Evolutionary conservation across 2,888 invertebrate genomes (phyloP).

Genomic region (Mimas tiliae): DNA sequence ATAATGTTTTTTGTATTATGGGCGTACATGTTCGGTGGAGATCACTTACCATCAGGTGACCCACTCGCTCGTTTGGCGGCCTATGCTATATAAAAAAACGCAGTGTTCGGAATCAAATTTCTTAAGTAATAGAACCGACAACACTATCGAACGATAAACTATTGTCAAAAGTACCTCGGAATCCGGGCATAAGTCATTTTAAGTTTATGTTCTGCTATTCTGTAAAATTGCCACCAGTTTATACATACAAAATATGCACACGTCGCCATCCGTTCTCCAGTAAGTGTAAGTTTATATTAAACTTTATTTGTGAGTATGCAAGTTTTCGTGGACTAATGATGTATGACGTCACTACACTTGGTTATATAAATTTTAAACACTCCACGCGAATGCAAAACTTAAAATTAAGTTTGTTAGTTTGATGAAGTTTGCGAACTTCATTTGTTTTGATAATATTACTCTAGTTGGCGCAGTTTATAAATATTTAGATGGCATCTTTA

Average conservation of each 20-base stretch:
- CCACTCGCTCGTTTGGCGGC: too few relatives aligned
- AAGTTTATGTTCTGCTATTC: not conserved
- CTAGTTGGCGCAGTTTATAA: constrained; percentile 35
- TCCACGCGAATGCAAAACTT: constrained; percentile 52
- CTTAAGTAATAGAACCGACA: too few relatives aligned
- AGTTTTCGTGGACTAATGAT: constrained; percentile 69
- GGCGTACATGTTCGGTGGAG: too few relatives aligned
- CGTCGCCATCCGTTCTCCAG: not conserved
- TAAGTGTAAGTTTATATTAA: constrained; percentile 2
- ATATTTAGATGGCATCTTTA: constrained; percentile 19
- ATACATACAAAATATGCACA: constrained; percentile 5
- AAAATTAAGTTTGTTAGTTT: constrained; percentile 61
- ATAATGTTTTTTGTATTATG: too few relatives aligned
- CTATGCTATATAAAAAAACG: too few relatives aligned
- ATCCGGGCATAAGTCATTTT: too few relatives aligned
- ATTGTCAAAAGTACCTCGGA: too few relatives aligned
- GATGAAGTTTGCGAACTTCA: constrained; percentile 49
- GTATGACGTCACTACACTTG: constrained; percentile 63
- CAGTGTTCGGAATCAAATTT: too few relatives aligned
- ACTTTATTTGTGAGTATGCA: constrained; percentile 33
- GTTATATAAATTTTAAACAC: constrained; percentile 60
- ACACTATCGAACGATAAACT: too few relatives aligned
- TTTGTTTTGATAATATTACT: constrained; percentile 46
- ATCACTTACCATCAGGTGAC: too few relatives aligned
- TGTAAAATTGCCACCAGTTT: not conserved